These are phyloP conservation scores for Linyphia triangularis DNA, from an alignment of 2,888 invertebrate species.

Conservation along the genomic window DNA sequence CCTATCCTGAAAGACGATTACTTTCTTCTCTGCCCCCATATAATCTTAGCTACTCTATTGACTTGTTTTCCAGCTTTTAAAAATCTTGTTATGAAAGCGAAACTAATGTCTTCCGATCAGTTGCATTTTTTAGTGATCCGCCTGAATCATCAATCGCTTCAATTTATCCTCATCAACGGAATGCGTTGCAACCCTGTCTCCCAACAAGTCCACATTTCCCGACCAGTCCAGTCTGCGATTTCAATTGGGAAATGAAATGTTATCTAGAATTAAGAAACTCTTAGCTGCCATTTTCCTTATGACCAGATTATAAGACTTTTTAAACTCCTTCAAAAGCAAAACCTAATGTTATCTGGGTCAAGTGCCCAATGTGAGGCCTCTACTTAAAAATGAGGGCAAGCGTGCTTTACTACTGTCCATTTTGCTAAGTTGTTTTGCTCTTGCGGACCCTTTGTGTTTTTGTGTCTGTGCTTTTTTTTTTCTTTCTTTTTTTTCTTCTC, in stretches of 20 bases:
- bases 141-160: too few species aligned
- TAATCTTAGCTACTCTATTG: too few species aligned
- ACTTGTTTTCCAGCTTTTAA: too few species aligned
- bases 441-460: background rate
- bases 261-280: constrained; percentile 19
- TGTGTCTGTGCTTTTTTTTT: background rate
- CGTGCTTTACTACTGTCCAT: constrained; percentile 12
- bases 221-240: constrained; percentile 13
- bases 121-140: too few species aligned
- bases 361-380: constrained; percentile 22
- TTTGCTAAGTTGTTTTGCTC: constrained; percentile 22
- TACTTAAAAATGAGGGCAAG: constrained; percentile 38
- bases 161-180: background rate
- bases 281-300: constrained; percentile 29
- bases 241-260: constrained; percentile 32
- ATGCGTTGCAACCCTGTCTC: background rate
- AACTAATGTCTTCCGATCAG: too few species aligned
- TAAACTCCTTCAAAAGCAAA: background rate
- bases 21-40: too few species aligned
- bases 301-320: background rate
- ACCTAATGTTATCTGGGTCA: constrained; percentile 35
- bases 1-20: too few species aligned
- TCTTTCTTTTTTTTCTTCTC: background rate
- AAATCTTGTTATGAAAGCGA: too few species aligned
- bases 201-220: background rate